Conservation (phyloP, 2,888 invertebrate genomes). For the Galerucella calmariensis region DNA sequence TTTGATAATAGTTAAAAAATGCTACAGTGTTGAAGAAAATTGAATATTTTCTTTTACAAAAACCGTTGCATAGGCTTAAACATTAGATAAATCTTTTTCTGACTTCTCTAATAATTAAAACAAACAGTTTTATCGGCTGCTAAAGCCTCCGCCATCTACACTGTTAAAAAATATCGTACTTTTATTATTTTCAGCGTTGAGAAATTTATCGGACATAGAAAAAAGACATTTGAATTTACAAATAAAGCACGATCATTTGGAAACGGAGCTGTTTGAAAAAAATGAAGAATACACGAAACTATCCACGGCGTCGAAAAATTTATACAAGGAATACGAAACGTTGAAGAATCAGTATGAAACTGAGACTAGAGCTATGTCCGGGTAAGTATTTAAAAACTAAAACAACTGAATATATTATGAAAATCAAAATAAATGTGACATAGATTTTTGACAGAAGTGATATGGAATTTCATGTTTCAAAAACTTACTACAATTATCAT, state of each 20-base stretch:
- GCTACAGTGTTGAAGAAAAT: no score
- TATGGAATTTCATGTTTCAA: constrained; percentile 28
- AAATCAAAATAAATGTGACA: background rate
- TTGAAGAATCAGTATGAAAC: constrained; percentile 79
- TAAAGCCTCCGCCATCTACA: background rate
- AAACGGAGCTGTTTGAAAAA: constrained; percentile 71
- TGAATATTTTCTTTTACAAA: no score
- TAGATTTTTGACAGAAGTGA: background rate
- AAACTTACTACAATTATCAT: constrained; percentile 29
- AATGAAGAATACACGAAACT: constrained; percentile 73
- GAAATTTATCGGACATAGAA: constrained; percentile 73
- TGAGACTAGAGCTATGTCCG: constrained; percentile 79
- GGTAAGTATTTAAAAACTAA: constrained; percentile 61
- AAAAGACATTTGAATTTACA: constrained; percentile 71
- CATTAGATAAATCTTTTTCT: no score
- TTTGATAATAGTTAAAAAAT: no score
- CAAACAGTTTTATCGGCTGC: no score
- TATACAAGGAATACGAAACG: constrained; percentile 80
- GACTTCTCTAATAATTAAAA: no score
- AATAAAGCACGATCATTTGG: constrained; percentile 71
- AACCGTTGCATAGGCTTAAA: background rate
- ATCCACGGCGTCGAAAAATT: constrained; percentile 75
- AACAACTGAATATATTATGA: no score
- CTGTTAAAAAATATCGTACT: background rate
- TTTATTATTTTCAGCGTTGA: constrained; percentile 65